Evolutionary conservation across 2,113 vertebrate genomes (phyloP).

Genomic region (Tilapia sparmanii): DNA sequence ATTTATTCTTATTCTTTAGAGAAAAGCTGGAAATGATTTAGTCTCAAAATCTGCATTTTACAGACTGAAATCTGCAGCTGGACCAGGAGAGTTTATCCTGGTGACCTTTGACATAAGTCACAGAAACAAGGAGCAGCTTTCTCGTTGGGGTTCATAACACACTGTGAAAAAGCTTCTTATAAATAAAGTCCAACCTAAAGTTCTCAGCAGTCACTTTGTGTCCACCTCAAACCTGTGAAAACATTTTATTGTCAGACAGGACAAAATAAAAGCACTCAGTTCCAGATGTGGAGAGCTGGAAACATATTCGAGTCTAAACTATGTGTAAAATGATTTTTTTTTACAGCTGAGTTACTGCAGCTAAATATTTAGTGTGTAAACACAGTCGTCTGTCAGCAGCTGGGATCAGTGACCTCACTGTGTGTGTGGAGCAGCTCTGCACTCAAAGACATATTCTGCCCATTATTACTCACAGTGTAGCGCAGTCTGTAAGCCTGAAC

Average conservation of each 20-base stretch:
- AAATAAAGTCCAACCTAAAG: background rate
- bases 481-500: background rate
- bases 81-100: background rate
- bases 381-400: background rate
- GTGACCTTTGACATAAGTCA: background rate
- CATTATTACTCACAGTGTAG: background rate
- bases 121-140: background rate
- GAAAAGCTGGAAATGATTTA: background rate
- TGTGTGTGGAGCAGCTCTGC: background rate
- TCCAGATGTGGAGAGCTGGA: background rate
- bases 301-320: background rate
- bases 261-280: background rate
- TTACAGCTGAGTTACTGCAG: background rate
- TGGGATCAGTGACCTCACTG: background rate
- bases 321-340: rapidly evolving
- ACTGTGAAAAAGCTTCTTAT: background rate
- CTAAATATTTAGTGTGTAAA: background rate
- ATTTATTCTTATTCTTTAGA: background rate
- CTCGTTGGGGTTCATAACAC: background rate
- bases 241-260: background rate
- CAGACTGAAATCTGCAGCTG: background rate
- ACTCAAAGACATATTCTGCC: rapidly evolving
- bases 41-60: background rate
- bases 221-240: background rate
- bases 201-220: background rate